phyloP scores from a whole-genome alignment of 1,140 invertebrate species.

The Drosophila sucinea region DNA sequence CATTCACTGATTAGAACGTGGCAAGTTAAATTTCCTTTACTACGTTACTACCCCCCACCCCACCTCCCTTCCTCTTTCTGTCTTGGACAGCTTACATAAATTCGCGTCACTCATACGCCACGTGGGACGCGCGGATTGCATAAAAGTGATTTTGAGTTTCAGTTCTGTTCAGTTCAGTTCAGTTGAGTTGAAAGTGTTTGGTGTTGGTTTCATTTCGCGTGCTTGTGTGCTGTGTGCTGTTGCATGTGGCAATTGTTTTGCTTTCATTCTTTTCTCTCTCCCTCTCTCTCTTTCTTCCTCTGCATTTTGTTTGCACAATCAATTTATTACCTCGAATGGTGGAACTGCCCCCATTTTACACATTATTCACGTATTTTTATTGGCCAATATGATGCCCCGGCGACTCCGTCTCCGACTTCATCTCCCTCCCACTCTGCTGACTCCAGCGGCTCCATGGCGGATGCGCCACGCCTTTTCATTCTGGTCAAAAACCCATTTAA shows the following conservation, averaged over 20 bases:
- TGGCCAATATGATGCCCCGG: slow-evolving; percentile 65
- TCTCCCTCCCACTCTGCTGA: too few relatives aligned
- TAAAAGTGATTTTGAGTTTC: slow-evolving; percentile 11
- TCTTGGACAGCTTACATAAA: slow-evolving; percentile 69
- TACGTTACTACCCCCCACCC: background rate
- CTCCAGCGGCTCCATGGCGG: background rate
- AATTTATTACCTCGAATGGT: slow-evolving; percentile 63
- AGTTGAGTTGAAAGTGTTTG: slow-evolving; percentile 26
- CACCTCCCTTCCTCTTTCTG: slow-evolving; percentile 15
- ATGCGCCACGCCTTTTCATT: slow-evolving; percentile 24
- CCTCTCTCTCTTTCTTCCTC: background rate
- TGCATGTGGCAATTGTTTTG: slow-evolving; percentile 32
- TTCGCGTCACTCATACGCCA: slow-evolving; percentile 80
- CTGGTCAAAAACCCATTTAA: slow-evolving; percentile 63
- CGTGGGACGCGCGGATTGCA: slow-evolving; percentile 55
- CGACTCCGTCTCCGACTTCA: background rate
- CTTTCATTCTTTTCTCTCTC: background rate
- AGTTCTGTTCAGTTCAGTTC: slow-evolving; percentile 22
- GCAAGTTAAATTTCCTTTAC: slow-evolving; percentile 43
- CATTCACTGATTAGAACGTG: slow-evolving; percentile 78
- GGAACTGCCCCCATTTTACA: slow-evolving; percentile 36
- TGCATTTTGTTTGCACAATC: slow-evolving; percentile 49
- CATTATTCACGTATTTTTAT: slow-evolving; percentile 76
- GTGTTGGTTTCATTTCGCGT: slow-evolving; percentile 30
- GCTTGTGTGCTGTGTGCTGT: slow-evolving; percentile 20